Evolutionary conservation across 2,797 vertebrate species (phyloP), one percentile per base, ranked within the genome.

Genomic region (Allobates femoralis): DNA sequence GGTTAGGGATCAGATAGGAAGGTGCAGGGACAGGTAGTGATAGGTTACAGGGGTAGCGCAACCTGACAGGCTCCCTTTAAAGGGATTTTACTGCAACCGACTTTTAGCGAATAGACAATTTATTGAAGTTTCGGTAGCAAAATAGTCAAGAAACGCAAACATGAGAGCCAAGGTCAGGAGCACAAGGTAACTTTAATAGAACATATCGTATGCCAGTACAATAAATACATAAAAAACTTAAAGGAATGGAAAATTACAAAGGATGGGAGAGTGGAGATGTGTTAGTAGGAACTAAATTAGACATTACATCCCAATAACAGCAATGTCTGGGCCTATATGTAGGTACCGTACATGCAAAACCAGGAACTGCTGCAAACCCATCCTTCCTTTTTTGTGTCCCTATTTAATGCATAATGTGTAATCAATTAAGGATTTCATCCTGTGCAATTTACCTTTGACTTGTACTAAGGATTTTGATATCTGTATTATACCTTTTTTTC

Each of bases 171-270:
- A 5, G 1, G n/a, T 15, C 23, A 32, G 28, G 55, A 77, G 50
- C 74, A 23, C 51, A 12, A 55, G 19, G 74, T 55, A 32, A 55
- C 74, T 55, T 77, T 77, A 77, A 77, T 77, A 60, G 34, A 60
- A 60, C 77, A 8, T 79, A 55, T 64, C 62, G 66, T 26, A 81
- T 41, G 53, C 56, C 46, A 51, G 8, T 81, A 86, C 58, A 86
- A 76, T 86, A 86, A 60, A 87, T 69, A 81, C 60, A 15, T 60
- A 0, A 75, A 76, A 79, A 89, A 74, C 55, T 80, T 66, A 89
- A 88, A 32, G 58, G 62, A 46, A 80, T 60, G 84, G 34, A 56
- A 34, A 84, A 16, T 67, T 30, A 55, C 79, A 83, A n/a, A 88
- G 41, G 55, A 46, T 23, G 0, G 32, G 30, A 58, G 21, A 41